Evolutionary conservation across 2,888 invertebrate genomes (phyloP).

Genomic region (Acanthosoma haemorrhoidale): DNA sequence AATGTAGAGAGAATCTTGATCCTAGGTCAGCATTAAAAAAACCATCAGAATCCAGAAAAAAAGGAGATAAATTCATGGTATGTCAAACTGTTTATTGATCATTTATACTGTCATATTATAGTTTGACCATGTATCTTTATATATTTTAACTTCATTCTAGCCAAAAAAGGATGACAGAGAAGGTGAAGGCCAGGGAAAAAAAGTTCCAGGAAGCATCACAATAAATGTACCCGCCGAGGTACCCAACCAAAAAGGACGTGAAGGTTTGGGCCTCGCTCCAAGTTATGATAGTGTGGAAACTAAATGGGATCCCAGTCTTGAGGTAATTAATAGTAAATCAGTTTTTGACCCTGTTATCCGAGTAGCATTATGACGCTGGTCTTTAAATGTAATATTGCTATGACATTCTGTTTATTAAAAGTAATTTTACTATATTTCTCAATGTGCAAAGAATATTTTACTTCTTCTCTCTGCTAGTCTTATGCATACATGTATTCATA

Average conservation of each 20-base stretch:
- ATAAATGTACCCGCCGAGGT: slow-evolving; percentile 74
- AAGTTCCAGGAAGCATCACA: slow-evolving; percentile 71
- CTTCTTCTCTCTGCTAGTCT: no score
- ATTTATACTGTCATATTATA: not conserved
- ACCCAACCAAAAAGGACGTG: slow-evolving; percentile 72
- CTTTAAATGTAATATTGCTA: no score
- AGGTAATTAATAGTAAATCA: slow-evolving; percentile 47
- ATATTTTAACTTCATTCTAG: not conserved
- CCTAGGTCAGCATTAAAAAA: not conserved
- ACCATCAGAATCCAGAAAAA: not conserved
- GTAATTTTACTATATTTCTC: no score
- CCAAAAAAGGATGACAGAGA: slow-evolving; percentile 68
- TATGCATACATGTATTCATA: no score
- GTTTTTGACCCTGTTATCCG: no score
- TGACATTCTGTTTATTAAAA: no score
- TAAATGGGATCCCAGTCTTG: slow-evolving; percentile 60
- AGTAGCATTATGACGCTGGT: no score
- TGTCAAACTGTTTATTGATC: not conserved
- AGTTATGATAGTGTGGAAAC: slow-evolving; percentile 58
- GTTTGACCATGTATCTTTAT: not conserved
- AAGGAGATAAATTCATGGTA: slow-evolving; percentile 31
- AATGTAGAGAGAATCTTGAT: no score
- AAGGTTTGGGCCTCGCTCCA: slow-evolving; percentile 72
- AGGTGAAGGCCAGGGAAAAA: slow-evolving; percentile 80
- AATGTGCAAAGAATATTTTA: no score